Percentiles rank a stretch among this genome's conserved stretches.
phyloP scores from a whole-genome alignment of 2,888 invertebrate species.

The Chymomyza amoena region DNA sequence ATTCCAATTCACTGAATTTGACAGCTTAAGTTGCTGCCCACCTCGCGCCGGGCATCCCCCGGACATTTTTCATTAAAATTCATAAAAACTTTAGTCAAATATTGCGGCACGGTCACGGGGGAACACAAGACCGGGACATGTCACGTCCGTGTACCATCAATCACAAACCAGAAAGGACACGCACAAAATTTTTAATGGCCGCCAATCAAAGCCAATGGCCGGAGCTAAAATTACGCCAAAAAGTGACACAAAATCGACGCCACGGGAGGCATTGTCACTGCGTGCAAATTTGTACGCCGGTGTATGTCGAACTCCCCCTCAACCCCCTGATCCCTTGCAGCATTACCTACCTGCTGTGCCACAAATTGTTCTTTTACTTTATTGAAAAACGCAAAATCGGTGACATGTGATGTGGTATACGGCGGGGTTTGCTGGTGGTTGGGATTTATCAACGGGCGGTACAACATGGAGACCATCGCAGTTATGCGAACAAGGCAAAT shows the following conservation, averaged over 20 bases:
- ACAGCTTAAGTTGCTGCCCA: background rate
- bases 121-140: background rate
- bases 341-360: constrained; percentile 58
- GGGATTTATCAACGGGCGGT: constrained; percentile 28
- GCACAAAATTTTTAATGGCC: constrained; percentile 56
- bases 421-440: constrained; percentile 11
- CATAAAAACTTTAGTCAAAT: constrained; percentile 43
- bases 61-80: constrained; percentile 35
- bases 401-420: constrained; percentile 4
- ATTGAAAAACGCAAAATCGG: constrained; percentile 49
- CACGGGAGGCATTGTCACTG: constrained; percentile 24
- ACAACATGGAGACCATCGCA: constrained; percentile 6
- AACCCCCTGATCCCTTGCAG: background rate
- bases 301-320: background rate
- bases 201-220: constrained; percentile 57
- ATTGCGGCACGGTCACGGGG: constrained; percentile 15
- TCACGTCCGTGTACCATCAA: constrained; percentile 58
- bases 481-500: constrained; percentile 49
- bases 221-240: constrained; percentile 47
- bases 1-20: background rate
- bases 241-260: constrained; percentile 53
- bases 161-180: constrained; percentile 53
- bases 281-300: background rate
- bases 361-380: constrained; percentile 50
- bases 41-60: background rate